A percentile compares a stretch with the other conserved stretches of the same genome.
phyloP scores from a whole-genome alignment of 2,113 vertebrate genomes.

The Cariama cristata region DNA sequence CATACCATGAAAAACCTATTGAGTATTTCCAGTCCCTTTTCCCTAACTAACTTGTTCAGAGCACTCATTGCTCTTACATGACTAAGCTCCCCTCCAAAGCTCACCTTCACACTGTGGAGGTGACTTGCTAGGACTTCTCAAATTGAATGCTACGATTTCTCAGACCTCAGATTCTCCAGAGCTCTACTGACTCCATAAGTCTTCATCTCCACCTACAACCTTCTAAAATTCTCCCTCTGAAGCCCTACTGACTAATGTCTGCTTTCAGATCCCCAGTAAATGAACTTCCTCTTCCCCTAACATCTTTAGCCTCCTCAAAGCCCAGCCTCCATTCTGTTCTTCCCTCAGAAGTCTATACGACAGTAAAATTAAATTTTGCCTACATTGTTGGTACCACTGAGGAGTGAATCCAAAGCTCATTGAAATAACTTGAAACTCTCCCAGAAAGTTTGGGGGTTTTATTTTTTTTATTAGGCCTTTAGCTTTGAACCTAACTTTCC shows the following conservation, averaged over 20 bases:
- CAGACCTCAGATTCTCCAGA: not conserved
- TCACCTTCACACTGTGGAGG: not conserved
- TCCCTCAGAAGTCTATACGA: not conserved
- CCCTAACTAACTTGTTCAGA: not conserved
- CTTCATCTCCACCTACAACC: not conserved
- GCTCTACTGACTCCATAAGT: not conserved
- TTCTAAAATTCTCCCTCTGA: not conserved
- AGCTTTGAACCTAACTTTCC: not conserved
- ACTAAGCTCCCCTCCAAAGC: not conserved
- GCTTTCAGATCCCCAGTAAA: not conserved
- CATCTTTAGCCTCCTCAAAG: not conserved
- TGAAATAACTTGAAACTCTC: not conserved
- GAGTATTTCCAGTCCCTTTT: not conserved
- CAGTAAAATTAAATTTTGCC: not conserved
- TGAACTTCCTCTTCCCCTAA: not conserved
- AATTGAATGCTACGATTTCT: not conserved
- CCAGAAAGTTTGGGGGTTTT: not conserved
- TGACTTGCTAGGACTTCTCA: not conserved
- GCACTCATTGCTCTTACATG: not conserved
- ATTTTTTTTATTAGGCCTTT: not conserved
- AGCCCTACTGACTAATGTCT: not conserved
- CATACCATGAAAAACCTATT: not conserved
- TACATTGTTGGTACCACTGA: not conserved
- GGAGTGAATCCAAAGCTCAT: not conserved
- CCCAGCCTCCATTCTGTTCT: not conserved